A percentile compares a stretch with the other conserved stretches of the same genome.
Conservation (phyloP, 2,888 invertebrate species). For the Diaprepes abbreviatus region DNA sequence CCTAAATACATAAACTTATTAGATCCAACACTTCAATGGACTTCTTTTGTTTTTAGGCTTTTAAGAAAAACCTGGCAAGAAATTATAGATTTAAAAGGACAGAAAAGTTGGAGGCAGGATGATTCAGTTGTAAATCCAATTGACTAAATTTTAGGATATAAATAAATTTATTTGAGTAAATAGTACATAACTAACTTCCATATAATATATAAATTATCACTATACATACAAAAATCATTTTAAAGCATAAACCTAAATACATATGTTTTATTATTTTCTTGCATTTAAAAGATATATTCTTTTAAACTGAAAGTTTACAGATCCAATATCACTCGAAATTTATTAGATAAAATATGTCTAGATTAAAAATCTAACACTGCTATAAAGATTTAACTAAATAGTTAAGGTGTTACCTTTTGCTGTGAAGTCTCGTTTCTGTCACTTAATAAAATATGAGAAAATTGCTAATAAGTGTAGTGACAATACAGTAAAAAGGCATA, state of each 20-base stretch:
- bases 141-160: constrained; percentile 53
- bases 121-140: constrained; percentile 65
- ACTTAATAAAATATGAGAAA: too few relatives aligned
- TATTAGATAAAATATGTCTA: constrained; percentile 20
- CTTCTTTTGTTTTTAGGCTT: constrained; percentile 63
- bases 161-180: constrained; percentile 63
- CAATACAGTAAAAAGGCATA: not conserved
- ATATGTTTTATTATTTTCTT: constrained; percentile 47
- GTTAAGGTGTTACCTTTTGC: not conserved
- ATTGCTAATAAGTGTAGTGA: not conserved
- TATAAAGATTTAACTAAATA: constrained; percentile 5
- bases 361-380: constrained; percentile 11
- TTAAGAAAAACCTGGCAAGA: constrained; percentile 73
- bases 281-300: constrained; percentile 19
- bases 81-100: constrained; percentile 72
- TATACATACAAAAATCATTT: constrained; percentile 54
- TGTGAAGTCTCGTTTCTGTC: not conserved
- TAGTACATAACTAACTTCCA: constrained; percentile 56
- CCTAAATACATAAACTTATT: too few relatives aligned
- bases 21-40: too few relatives aligned
- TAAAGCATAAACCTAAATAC: constrained; percentile 54
- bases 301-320: constrained; percentile 36
- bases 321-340: constrained; percentile 34
- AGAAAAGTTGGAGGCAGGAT: constrained; percentile 72
- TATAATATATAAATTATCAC: constrained; percentile 51